A percentile compares a stretch with the other conserved stretches of the same genome.
Evolutionary conservation across 2,888 invertebrate genomes (phyloP).

Genomic region (Pammene aurita): DNA sequence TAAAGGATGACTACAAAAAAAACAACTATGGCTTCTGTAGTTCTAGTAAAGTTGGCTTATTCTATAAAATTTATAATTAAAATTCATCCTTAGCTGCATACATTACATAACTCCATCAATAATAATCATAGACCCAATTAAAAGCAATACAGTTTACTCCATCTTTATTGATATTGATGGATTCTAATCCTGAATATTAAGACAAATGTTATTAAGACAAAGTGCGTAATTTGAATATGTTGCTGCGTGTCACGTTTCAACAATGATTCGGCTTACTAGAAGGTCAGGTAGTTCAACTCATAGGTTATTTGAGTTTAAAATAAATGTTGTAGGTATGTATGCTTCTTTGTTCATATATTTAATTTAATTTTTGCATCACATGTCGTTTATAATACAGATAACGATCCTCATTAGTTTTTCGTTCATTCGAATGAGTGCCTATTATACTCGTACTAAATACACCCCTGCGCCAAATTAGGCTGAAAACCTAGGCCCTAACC

Average conservation of each 20-base stretch:
- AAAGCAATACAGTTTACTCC: constrained; percentile 34
- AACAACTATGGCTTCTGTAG: too few species aligned
- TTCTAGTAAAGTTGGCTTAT: too few species aligned
- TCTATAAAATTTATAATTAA: too few species aligned
- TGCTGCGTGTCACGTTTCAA: constrained; percentile 21
- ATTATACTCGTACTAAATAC: neutral
- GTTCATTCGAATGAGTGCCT: neutral
- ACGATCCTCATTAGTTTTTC: neutral
- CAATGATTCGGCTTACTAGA: neutral
- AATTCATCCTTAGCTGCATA: neutral
- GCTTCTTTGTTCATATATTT: too few species aligned
- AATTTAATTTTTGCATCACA: too few species aligned
- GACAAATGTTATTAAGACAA: constrained; percentile 46
- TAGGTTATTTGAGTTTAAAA: neutral
- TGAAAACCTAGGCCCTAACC: neutral
- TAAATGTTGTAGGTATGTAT: too few species aligned
- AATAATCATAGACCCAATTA: constrained; percentile 45
- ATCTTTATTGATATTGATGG: constrained; percentile 50
- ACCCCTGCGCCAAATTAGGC: too few species aligned
- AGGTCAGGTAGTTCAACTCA: neutral
- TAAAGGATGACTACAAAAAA: too few species aligned
- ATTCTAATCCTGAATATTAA: constrained; percentile 42
- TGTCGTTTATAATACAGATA: constrained; percentile 2
- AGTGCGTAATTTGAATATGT: constrained; percentile 41
- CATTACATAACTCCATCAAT: constrained; percentile 29